These are phyloP conservation scores for Psilanteris sp. DNA, from an alignment of 1,140 invertebrate genomes.

Conservation along the genomic window DNA sequence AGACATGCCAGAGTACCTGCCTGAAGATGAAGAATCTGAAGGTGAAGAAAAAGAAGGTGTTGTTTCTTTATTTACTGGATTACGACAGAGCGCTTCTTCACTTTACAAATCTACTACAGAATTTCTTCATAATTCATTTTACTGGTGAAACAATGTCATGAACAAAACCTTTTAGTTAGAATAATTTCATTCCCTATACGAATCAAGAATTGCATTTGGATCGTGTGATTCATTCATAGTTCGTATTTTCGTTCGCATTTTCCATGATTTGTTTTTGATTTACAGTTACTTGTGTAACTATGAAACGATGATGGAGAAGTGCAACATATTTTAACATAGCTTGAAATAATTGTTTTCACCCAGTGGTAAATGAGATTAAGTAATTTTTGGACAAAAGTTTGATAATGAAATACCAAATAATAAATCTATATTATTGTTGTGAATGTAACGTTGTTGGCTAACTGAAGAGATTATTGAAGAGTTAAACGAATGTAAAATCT, in stretches of 20 bases:
- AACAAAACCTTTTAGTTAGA: slow-evolving; percentile 51
- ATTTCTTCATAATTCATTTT: slow-evolving; percentile 79
- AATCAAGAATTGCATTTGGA: too few species aligned
- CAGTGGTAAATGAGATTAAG: slow-evolving; percentile 4
- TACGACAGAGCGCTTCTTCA: slow-evolving; percentile 77
- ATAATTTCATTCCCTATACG: too few species aligned
- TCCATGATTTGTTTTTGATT: too few species aligned
- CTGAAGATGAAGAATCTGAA: slow-evolving; percentile 75
- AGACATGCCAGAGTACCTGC: slow-evolving; percentile 78
- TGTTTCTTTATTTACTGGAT: slow-evolving; percentile 76
- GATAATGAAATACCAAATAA: slow-evolving; percentile 15
- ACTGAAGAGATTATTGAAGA: slow-evolving; percentile 56
- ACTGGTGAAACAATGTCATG: slow-evolving; percentile 72
- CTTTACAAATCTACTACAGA: slow-evolving; percentile 78
- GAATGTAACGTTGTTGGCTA: slow-evolving; percentile 49
- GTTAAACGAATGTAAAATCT: slow-evolving; percentile 33
- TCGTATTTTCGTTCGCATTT: too few species aligned
- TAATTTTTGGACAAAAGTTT: slow-evolving; percentile 11
- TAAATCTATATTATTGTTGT: slow-evolving; percentile 44
- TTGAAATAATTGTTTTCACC: slow-evolving; percentile 9
- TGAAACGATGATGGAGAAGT: too few species aligned
- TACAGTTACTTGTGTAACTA: too few species aligned
- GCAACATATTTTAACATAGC: too few species aligned
- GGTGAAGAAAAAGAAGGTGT: slow-evolving; percentile 76
- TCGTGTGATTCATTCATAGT: too few species aligned